Evolutionary conservation across 1,140 invertebrate genomes (phyloP).

Genomic region (Cataglyphis hispanica): DNA sequence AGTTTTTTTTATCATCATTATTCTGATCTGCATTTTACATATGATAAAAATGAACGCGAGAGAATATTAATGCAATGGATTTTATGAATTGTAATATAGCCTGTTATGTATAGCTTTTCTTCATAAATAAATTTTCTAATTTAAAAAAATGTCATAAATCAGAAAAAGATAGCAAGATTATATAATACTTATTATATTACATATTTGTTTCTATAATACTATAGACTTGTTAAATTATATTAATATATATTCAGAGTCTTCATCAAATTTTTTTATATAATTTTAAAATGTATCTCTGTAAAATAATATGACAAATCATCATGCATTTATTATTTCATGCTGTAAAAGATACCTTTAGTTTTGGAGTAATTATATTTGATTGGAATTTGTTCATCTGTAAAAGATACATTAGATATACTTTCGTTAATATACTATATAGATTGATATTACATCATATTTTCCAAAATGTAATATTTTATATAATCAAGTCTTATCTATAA

Average conservation of each 20-base stretch:
- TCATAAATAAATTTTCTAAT: neutral
- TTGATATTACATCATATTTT: neutral
- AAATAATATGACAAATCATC: conserved; percentile 63
- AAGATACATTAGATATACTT: conserved; percentile 69
- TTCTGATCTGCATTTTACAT: conserved; percentile 34
- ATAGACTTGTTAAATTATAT: neutral
- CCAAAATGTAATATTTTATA: neutral
- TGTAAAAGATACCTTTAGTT: conserved; percentile 84
- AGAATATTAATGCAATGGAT: conserved; percentile 26
- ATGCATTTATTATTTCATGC: conserved; percentile 78
- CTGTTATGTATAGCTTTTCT: neutral
- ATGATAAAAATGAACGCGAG: conserved; percentile 7
- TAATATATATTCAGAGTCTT: conserved; percentile 6
- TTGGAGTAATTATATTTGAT: conserved; percentile 85
- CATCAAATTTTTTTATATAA: neutral
- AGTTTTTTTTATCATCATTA: neutral
- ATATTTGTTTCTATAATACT: neutral
- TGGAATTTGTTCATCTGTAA: conserved; percentile 83
- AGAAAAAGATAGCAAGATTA: no score
- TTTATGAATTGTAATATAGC: conserved; percentile 4
- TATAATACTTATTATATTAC: no score
- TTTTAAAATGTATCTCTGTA: neutral
- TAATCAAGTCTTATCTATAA: neutral
- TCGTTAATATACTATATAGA: neutral
- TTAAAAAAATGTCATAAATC: neutral